Conservation (phyloP, 2,888 invertebrate species). For the Fragum whitleyi region DNA sequence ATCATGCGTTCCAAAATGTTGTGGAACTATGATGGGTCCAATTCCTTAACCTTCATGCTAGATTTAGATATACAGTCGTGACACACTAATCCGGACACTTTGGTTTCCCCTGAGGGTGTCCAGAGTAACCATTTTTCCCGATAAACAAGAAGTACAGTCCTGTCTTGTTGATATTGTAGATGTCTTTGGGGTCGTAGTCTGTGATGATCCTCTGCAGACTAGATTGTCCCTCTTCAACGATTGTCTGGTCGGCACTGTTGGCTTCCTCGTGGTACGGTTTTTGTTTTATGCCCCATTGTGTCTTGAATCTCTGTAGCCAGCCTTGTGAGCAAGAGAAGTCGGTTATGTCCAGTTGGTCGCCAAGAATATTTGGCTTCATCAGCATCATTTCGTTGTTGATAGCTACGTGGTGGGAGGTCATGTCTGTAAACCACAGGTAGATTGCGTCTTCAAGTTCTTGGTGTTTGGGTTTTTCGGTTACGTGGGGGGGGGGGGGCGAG, state of each 20-base stretch:
- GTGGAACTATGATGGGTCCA: no score
- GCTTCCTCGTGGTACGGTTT: conserved; percentile 33
- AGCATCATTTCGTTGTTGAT: conserved; percentile 37
- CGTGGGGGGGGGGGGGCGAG: not conserved
- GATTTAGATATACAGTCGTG: no score
- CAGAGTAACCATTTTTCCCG: no score
- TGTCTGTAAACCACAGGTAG: conserved; percentile 31
- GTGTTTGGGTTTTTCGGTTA: not conserved
- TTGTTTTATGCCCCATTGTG: conserved; percentile 29
- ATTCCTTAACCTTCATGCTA: no score
- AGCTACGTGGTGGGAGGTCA: conserved; percentile 28
- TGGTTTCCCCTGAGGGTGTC: no score
- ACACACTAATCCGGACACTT: no score
- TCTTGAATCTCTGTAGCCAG: conserved; percentile 28
- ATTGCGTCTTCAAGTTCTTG: conserved; percentile 37
- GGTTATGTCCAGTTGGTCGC: conserved; percentile 13
- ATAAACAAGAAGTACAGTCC: no score
- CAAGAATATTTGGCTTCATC: conserved; percentile 17
- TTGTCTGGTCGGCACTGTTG: conserved; percentile 38
- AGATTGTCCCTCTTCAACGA: conserved; percentile 14
- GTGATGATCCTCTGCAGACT: no score
- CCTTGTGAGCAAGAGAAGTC: conserved; percentile 20
- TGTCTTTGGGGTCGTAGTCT: no score
- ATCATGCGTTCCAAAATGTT: no score
- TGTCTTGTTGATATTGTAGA: no score